Conservation (phyloP, 2,888 invertebrate genomes). For the Rapana venosa region DNA sequence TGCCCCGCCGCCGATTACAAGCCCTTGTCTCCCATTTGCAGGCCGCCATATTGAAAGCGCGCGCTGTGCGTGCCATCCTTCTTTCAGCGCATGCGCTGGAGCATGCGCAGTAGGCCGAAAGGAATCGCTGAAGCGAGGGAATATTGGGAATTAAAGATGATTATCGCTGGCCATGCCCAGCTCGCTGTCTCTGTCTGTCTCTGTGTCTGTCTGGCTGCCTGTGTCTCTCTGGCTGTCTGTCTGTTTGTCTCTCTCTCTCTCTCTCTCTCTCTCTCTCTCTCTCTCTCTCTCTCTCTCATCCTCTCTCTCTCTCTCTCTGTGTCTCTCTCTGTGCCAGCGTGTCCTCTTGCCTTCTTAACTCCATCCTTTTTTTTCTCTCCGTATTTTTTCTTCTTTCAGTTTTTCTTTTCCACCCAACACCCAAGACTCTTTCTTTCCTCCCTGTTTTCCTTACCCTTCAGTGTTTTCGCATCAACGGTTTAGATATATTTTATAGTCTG, state of each 20-base stretch:
- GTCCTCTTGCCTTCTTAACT: no score
- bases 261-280: not conserved
- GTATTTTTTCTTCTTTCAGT: no score
- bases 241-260: not conserved
- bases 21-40: slow-evolving; percentile 35
- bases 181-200: not conserved
- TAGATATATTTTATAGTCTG: no score
- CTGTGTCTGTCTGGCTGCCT: not conserved
- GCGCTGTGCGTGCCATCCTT: slow-evolving; percentile 27
- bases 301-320: not conserved
- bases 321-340: not conserved
- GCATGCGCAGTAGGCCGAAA: slow-evolving; percentile 28
- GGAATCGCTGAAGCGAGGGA: slow-evolving; percentile 35
- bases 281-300: not conserved
- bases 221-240: not conserved
- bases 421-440: no score
- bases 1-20: not conserved
- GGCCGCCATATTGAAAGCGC: slow-evolving; percentile 28
- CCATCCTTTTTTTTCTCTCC: no score
- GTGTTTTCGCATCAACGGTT: no score
- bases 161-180: not conserved
- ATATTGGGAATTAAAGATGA: slow-evolving; percentile 43
- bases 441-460: no score
- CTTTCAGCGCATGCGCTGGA: slow-evolving; percentile 43
- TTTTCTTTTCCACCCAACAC: no score